Conservation (phyloP, 2,113 vertebrate species). For the Rhinopithecus roxellana region DNA sequence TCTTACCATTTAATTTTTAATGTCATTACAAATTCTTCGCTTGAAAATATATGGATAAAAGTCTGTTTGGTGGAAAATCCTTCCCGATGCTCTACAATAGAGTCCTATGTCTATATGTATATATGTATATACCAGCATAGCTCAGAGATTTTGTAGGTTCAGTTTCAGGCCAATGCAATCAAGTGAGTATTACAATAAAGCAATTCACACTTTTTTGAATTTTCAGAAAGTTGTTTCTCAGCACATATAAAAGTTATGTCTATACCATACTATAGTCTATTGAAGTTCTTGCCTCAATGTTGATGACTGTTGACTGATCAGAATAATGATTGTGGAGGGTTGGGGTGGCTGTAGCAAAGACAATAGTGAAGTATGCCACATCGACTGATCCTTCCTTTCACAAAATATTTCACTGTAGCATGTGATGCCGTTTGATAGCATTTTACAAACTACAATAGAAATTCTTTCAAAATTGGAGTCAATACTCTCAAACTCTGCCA, state of each 20-base stretch:
- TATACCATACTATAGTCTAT: background rate
- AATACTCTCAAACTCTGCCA: background rate
- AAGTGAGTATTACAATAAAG: background rate
- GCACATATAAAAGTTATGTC: background rate
- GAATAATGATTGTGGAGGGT: background rate
- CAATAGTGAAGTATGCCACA: background rate
- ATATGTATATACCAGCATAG: no score
- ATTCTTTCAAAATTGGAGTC: background rate
- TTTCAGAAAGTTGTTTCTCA: background rate
- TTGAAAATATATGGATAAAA: background rate
- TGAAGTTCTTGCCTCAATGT: background rate
- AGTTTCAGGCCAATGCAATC: background rate
- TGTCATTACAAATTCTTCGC: background rate
- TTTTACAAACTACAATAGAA: background rate
- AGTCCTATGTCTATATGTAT: background rate
- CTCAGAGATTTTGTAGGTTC: no score
- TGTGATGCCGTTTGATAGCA: background rate
- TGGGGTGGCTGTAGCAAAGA: background rate
- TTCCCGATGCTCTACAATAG: background rate
- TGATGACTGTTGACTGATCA: background rate
- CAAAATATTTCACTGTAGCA: background rate
- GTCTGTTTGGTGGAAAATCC: background rate
- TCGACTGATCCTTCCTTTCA: background rate
- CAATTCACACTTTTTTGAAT: background rate
- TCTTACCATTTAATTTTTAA: background rate